These are phyloP conservation scores for Lypha dubia DNA, from an alignment of 2,888 invertebrate genomes.

Conservation along the genomic window DNA sequence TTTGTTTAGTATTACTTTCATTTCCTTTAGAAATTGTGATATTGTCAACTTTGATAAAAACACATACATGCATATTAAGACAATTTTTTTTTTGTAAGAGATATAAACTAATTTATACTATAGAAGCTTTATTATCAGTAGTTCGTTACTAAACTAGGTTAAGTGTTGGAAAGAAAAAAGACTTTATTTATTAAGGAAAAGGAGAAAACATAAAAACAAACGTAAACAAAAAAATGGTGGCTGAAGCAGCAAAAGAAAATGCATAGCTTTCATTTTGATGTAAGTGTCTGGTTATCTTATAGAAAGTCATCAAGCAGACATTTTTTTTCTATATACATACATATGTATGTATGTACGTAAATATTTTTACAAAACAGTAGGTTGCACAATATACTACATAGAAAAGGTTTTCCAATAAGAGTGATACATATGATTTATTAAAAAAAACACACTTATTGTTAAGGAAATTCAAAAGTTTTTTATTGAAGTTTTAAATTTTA, in stretches of 20 bases:
- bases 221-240: conserved; percentile 9
- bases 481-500: too few species aligned
- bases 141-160: conserved; percentile 66
- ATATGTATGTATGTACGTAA: neutral
- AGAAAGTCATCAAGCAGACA: conserved; percentile 37
- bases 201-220: neutral
- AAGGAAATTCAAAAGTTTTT: too few species aligned
- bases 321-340: neutral
- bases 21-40: conserved; percentile 33
- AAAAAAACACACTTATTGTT: too few species aligned
- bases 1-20: conserved; percentile 36
- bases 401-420: too few species aligned
- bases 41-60: conserved; percentile 40
- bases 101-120: conserved; percentile 3
- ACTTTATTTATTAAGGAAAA: neutral
- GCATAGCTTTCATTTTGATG: conserved; percentile 21
- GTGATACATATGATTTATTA: too few species aligned
- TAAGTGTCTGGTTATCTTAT: conserved; percentile 28
- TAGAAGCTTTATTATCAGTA: conserved; percentile 34
- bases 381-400: too few species aligned
- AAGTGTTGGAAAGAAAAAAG: conserved; percentile 61
- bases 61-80: neutral
- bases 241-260: neutral
- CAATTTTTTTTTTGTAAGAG: neutral
- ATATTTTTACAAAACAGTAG: too few species aligned